Evolutionary conservation across 1,140 invertebrate species (phyloP).

Genomic region (Muscidifurax raptorellus): DNA sequence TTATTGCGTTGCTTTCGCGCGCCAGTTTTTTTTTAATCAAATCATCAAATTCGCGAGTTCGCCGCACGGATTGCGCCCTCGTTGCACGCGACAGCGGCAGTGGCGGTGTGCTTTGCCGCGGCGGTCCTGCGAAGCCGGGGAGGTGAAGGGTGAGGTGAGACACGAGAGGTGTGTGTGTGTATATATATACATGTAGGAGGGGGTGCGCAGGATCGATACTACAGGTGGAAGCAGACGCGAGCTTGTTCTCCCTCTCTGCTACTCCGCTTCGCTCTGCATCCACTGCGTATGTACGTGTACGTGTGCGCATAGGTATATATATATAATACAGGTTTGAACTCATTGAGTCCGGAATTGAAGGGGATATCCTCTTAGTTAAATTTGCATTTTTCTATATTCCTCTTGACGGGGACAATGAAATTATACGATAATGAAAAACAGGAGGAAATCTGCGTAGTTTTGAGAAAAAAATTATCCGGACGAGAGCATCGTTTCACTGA

Average conservation of each 20-base stretch:
- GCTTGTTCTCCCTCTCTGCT: slow-evolving; percentile 57
- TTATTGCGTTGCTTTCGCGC: background rate
- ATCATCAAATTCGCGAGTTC: slow-evolving; percentile 8
- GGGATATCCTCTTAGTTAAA: slow-evolving; percentile 8
- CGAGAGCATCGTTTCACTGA: background rate
- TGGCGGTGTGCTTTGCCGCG: background rate
- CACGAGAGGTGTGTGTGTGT: too few species aligned
- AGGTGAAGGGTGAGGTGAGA: background rate
- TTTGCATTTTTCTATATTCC: slow-evolving; percentile 28
- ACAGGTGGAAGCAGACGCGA: slow-evolving; percentile 31
- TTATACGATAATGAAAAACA: slow-evolving; percentile 29
- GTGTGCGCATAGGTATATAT: background rate
- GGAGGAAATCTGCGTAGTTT: background rate
- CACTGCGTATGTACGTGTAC: too few species aligned
- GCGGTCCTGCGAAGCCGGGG: background rate
- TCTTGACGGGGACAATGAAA: slow-evolving; percentile 16
- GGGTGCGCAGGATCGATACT: slow-evolving; percentile 25
- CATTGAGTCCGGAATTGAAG: slow-evolving; percentile 22
- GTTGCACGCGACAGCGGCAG: background rate
- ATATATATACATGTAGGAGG: too few species aligned
- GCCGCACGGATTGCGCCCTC: background rate
- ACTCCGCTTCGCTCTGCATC: background rate
- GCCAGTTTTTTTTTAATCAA: background rate
- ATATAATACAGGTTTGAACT: background rate
- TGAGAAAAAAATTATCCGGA: background rate